Percentiles rank a stretch among this genome's conserved stretches.
These are phyloP conservation scores for Nephrotoma flavescens DNA, from an alignment of 2,888 invertebrate species.

Conservation along the genomic window DNA sequence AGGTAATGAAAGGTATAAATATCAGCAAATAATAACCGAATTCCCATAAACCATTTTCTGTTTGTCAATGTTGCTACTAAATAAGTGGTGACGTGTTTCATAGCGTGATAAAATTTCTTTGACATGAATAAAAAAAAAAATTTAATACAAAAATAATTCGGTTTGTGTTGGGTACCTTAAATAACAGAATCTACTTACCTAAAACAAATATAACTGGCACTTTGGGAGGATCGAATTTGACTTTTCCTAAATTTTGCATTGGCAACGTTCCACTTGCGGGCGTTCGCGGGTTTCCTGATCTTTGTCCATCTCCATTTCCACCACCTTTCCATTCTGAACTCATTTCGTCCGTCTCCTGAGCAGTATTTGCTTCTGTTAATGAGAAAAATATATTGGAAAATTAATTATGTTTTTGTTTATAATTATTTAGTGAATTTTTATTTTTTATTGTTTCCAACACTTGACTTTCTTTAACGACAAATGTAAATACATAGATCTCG, in stretches of 20 bases:
- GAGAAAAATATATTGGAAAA: not conserved
- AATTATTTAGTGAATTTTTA: not conserved
- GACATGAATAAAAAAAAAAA: not conserved
- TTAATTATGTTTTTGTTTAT: not conserved
- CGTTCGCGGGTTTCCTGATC: slow-evolving; percentile 28
- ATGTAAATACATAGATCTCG: no score
- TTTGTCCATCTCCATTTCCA: slow-evolving; percentile 20
- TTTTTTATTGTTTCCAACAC: no score
- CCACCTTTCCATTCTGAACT: slow-evolving; percentile 31
- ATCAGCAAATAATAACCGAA: not conserved
- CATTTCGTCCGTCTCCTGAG: slow-evolving; percentile 57
- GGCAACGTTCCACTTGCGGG: slow-evolving; percentile 57
- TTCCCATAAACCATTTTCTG: not conserved
- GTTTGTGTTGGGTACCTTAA: not conserved
- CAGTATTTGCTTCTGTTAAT: slow-evolving; percentile 40
- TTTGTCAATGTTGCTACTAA: not conserved
- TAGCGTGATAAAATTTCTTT: not conserved
- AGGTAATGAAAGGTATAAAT: not conserved
- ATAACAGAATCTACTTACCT: slow-evolving; percentile 37
- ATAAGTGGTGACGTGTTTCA: not conserved
- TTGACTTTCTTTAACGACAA: no score
- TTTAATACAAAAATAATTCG: not conserved
- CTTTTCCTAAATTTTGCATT: slow-evolving; percentile 63
- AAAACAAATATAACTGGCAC: slow-evolving; percentile 81
- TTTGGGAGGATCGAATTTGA: slow-evolving; percentile 72